Base-by-base conservation (phyloP, 2,797 vertebrate species). In the Lerista edwardsae region DNA sequence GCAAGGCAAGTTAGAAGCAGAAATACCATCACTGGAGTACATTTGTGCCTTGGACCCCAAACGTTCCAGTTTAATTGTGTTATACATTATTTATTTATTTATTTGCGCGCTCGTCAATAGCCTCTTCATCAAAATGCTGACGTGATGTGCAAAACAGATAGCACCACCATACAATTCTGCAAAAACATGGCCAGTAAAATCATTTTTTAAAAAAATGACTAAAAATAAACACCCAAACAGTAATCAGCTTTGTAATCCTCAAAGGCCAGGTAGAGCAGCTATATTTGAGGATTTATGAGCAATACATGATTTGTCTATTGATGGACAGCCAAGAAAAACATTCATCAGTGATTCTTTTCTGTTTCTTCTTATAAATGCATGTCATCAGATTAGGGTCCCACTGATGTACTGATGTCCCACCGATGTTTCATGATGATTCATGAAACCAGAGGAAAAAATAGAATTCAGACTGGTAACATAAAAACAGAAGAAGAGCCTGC, bases 1-100 rank as follows among this genome's bases (percentile, higher is more conserved):
- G 29, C 86, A 81, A 84, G 15, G 0, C 84, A 87, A 65, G 86
- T 78, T 84, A 27, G 61, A 91, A 88, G 77, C 23, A 3, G 14
- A 89, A 87, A 78, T 55, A 41, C 75, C 89, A 68, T 84, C 86
- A 85, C 75, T 84, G 72, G 17, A 78, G 71, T 21, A 29, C 0
- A 0, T 71, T 76, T 8, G 4, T 7, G 86, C 61, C 3, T 76
- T 75, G 19, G 86, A 31, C 0, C 0, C 75, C 74, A 86, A 86
- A 12, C 57, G 81, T 89, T 87, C 17, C 0, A 74, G 9, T 82
- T 88, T 89, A 36, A 15, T 82, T 29, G 7, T 67, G 72, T 80
- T 76, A 84, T 15, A 73, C 36, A 59, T 68, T 83, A 36, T 57
- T 59, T 80, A 69, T 39, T 76, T 76, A n/a, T 69, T 68, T 84